These are phyloP conservation scores for Drosophila borealis DNA, from an alignment of 2,888 invertebrate genomes.

Conservation along the genomic window DNA sequence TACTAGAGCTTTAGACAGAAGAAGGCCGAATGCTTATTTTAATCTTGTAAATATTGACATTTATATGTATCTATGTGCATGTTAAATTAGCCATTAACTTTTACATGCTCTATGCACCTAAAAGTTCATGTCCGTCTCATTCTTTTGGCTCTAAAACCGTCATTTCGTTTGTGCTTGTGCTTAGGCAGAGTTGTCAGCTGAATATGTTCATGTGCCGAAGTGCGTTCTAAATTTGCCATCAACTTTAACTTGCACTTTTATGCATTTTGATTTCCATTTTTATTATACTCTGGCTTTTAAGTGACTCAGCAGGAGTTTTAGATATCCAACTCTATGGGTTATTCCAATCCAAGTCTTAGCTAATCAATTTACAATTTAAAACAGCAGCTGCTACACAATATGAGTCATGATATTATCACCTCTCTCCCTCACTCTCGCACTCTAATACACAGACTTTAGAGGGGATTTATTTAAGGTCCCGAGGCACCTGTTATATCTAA, in stretches of 20 bases:
- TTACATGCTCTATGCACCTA: background rate
- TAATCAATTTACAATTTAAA: slow-evolving; percentile 18
- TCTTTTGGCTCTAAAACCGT: too few relatives aligned
- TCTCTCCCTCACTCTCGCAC: background rate
- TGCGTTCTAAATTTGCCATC: slow-evolving; percentile 11
- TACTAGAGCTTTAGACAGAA: too few relatives aligned
- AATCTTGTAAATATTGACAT: too few relatives aligned
- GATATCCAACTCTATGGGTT: background rate
- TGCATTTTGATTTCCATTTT: slow-evolving; percentile 4
- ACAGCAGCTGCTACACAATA: slow-evolving; percentile 8
- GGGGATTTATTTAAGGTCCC: slow-evolving; percentile 1
- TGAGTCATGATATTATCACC: slow-evolving; percentile 19
- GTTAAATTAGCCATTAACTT: background rate
- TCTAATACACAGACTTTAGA: background rate
- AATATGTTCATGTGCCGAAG: background rate
- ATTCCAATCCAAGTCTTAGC: slow-evolving; percentile 21
- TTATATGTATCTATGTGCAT: background rate
- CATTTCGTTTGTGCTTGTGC: background rate
- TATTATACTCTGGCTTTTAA: background rate
- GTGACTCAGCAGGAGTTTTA: slow-evolving; percentile 27
- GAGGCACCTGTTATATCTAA: slow-evolving; percentile 2
- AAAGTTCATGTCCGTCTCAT: too few relatives aligned
- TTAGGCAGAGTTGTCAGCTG: background rate
- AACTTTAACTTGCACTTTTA: background rate
- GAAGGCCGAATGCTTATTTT: too few relatives aligned